Evolutionary conservation across 2,888 invertebrate genomes (phyloP), one percentile per base, ranked within the genome.

Genomic region (Amphipoea oculea): DNA sequence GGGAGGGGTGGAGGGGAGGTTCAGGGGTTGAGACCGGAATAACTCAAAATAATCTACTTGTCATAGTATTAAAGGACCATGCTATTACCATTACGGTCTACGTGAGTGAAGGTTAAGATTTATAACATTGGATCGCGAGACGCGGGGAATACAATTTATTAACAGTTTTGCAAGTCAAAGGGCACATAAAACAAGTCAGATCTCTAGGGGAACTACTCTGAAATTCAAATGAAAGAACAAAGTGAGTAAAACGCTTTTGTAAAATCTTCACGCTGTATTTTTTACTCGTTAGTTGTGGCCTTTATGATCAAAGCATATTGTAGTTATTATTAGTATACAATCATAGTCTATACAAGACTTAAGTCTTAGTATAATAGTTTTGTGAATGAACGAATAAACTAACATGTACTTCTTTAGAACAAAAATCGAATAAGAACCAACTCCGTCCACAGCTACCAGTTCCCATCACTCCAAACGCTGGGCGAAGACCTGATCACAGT

Each of bases 401-500:
- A 54, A 54, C 7, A 29, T 40, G 54, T 12, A 57, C 2, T 54
- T 73, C 20, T 17, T 9, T 23, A 51, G 36, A 51, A 7, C 3
- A 63, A 5, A 42, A 9, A 42, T 73, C 40, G 40, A 40, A 40
- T 40, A 40, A 40, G 4, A 40, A 40, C 40, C 4, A n/a, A 7
- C 40, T 81, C 29, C 69, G 12, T 85, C 81, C 83, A 42, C 96
- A 98, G 98, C 81, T 98, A 98, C 94, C 97, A 97, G 87, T 99
- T 98, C 95, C 99, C 99, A 9, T 97, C 98, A 11, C 97, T 99
- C 91, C 98, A 98, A 95, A 97, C 98, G 45, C 95, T 99, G 73
- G 99, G 98, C 68, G 98, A 98, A 92, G 98, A 98, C 92, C 95
- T 99, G 82, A 97, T 98, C 73, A 98, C 98, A 63, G 98, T 99